Evolutionary conservation across 2,113 vertebrate species (phyloP), one percentile per base, ranked within the genome.

Genomic region (Antechinus stuartii): DNA sequence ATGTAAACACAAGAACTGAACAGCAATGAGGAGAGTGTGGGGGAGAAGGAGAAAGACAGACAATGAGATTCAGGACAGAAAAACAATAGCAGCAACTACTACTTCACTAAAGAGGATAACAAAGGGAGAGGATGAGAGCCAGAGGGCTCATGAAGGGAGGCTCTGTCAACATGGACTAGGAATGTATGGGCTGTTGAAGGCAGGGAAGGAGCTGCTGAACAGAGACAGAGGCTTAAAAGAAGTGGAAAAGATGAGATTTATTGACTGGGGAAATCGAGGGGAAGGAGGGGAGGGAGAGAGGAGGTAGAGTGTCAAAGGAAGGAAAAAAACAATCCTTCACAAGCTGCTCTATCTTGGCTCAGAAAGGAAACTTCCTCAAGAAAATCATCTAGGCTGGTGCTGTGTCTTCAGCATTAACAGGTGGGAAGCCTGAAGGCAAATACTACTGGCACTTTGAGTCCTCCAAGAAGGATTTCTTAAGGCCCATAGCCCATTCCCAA

Each of bases 1-100:
- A 90, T 19, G 84, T 11, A 42, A 84, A 52, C 25, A 30, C 14
- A 3, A n/a, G 47, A 90, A 42, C 0, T 42, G 89, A 27, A 94
- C 10, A 92, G 89, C n/a, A 6, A 47, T 3, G 84, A 91, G 61
- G 76, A 95, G 94, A 23, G 25, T 3, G 11, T 19, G 0, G 54
- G 25, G 53, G 49, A 2, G 0, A 0, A 23, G 7, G 91, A 5
- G 19, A 26, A 56, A 90, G 35, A n/a, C 22, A 84, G 0, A 91
- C 10, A 96, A 7, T 47, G 7, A 94, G 42, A 49, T 53, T 68
- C 90, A 92, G 56, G n/a, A 52, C 27, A 94, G 49, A 92, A 52
- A 92, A 46, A 2, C 53, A 54, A 90, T 22, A 91, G 89, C 89
- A 56, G 22, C 23, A 55, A 68, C 90, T 35, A 47, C 0, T 0